phyloP scores from a whole-genome alignment of 2,797 vertebrate genomes.

The Hydrocynus forskahlii region DNA sequence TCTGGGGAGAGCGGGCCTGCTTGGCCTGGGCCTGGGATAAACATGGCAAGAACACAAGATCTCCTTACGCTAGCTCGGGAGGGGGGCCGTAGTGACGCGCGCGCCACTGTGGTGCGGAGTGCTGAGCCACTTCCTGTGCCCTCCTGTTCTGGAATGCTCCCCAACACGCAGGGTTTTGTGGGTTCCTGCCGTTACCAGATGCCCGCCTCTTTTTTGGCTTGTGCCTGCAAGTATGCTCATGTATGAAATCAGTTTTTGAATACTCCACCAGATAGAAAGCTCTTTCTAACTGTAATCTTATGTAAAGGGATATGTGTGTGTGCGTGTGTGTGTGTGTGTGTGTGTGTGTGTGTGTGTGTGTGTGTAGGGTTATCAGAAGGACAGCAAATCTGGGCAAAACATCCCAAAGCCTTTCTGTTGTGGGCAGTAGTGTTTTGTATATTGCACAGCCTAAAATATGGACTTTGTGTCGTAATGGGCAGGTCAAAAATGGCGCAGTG shows the following conservation, averaged over 20 bases:
- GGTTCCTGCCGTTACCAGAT: conserved; percentile 47
- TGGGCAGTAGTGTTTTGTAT: too few relatives aligned
- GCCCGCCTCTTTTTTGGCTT: conserved; percentile 30
- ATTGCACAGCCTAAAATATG: too few relatives aligned
- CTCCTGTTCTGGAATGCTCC: conserved; percentile 51
- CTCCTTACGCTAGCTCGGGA: conserved; percentile 32
- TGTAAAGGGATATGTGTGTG: too few relatives aligned
- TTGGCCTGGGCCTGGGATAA: conserved; percentile 63
- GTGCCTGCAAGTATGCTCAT: conserved; percentile 4
- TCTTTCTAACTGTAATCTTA: background rate
- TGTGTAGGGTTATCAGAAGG: too few relatives aligned
- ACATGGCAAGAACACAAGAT: conserved; percentile 66
- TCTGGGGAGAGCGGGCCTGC: conserved; percentile 64
- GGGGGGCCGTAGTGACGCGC: conserved; percentile 50
- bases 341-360: too few relatives aligned
- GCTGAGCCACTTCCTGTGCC: conserved; percentile 47
- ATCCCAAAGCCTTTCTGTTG: too few relatives aligned
- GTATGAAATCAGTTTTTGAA: background rate
- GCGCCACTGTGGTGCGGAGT: conserved; percentile 34
- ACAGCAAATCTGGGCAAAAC: too few relatives aligned
- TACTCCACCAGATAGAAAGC: background rate
- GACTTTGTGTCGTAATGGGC: too few relatives aligned
- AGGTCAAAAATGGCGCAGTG: too few relatives aligned
- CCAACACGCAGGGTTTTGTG: conserved; percentile 5
- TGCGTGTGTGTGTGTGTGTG: too few relatives aligned